Evolutionary conservation across 2,113 vertebrate genomes (phyloP), one percentile per base, ranked within the genome.

Genomic region (Meriones unguiculatus): DNA sequence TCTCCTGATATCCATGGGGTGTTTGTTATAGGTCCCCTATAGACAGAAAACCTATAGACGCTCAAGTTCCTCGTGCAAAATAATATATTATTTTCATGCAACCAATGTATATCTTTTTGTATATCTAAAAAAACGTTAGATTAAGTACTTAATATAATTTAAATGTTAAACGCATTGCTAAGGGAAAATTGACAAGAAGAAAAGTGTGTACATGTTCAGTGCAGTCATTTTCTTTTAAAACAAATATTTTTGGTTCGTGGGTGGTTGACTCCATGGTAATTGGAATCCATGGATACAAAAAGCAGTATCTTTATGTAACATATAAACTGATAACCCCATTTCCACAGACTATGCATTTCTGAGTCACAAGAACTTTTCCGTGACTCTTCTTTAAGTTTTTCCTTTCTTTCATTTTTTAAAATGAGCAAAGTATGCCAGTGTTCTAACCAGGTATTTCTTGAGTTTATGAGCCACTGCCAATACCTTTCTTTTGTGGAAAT

Each of bases 331-430:
- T 30, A 76, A 76, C 32, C 9, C 8, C n/a, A 41, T 52, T 94
- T 96, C 46, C 54, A 17, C 18, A 59, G 30, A 62, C 41, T 94
- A 41, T 32, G 54, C 24, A 24, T 95, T 85, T 92, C 86, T 97
- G 81, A 94, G 32, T 32, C 20, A 35, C 69, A 54, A 77, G 30
- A 73, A n/a, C 64, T 87, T 92, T 88, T 24, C 78, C 78, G 14
- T 90, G 57, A 30, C 20, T 94, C 24, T 20, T 96, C 10, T 90
- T 17, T 1, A 57, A 69, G 1, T 10, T n/a, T 70, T 67, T 81
- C 22, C 62, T 59, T 73, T 24, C 8, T 65, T 32, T 38, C 15
- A 11, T 46, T 70, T 69, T 70, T 15, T 24, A 5, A 13, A 70
- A 57, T 69, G 5, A 52, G 15, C 25, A 52, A n/a, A n/a, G 4